A percentile compares a stretch with the other conserved stretches of the same genome.
phyloP scores from a whole-genome alignment of 1,140 invertebrate species.

The Cherax destructor region DNA sequence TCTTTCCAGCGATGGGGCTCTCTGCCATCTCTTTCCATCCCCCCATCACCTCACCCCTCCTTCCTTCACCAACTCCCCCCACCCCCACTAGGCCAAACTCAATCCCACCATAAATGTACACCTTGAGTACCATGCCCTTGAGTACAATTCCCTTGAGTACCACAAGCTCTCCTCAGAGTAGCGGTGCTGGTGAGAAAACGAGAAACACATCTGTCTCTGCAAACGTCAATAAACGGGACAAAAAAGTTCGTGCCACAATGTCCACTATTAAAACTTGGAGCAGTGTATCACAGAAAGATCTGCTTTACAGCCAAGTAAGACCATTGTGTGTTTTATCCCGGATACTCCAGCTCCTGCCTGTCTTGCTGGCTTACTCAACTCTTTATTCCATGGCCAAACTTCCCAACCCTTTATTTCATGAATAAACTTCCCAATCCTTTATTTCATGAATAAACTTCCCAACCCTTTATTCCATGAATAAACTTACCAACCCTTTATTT shows the following conservation, averaged over 20 bases:
- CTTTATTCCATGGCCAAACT: too few relatives aligned
- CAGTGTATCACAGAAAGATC: conserved; percentile 39
- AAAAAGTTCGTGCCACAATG: conserved; percentile 32
- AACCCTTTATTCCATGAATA: too few relatives aligned
- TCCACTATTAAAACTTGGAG: conserved; percentile 46
- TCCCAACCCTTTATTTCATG: too few relatives aligned
- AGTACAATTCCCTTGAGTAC: too few relatives aligned
- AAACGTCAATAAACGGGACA: conserved; percentile 21
- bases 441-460: too few relatives aligned
- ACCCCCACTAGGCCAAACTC: too few relatives aligned
- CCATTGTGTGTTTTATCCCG: conserved; percentile 15
- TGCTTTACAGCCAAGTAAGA: conserved; percentile 38
- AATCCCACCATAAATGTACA: too few relatives aligned
- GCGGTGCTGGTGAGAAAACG: background rate
- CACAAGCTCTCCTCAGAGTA: too few relatives aligned
- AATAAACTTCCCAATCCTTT: too few relatives aligned
- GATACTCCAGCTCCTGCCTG: background rate
- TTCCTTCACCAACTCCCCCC: too few relatives aligned
- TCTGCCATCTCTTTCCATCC: background rate
- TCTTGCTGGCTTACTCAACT: background rate
- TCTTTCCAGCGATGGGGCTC: background rate
- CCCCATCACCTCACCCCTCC: background rate
- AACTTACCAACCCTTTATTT: too few relatives aligned
- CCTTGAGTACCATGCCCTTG: too few relatives aligned
- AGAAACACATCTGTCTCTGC: background rate